Evolutionary conservation across 1,140 invertebrate species (phyloP).

Genomic region (Lutraria rhynchaena): DNA sequence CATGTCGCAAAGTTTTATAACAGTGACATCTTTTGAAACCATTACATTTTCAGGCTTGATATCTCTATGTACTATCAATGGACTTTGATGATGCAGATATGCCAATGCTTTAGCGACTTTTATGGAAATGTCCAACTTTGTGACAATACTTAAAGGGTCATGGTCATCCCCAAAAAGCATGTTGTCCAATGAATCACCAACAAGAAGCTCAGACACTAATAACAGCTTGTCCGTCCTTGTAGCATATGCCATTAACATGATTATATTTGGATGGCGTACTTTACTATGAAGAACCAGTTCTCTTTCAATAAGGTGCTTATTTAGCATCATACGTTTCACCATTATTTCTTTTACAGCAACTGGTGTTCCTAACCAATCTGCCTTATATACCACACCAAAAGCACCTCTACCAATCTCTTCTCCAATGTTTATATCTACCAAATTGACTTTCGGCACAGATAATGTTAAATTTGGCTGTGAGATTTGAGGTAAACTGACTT

Average conservation of each 20-base stretch:
- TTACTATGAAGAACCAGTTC: neutral
- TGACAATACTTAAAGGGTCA: no score
- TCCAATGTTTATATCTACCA: neutral
- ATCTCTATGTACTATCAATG: conserved; percentile 36
- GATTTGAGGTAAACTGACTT: neutral
- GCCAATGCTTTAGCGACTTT: conserved; percentile 31
- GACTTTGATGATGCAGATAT: conserved; percentile 25
- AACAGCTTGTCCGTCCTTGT: conserved; percentile 16
- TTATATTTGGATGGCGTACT: neutral
- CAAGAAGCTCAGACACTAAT: conserved; percentile 49
- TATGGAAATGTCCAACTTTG: conserved; percentile 10
- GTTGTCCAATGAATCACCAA: conserved; percentile 53
- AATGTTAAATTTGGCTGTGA: neutral
- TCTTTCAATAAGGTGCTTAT: neutral
- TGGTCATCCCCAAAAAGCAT: conserved; percentile 43
- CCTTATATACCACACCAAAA: neutral
- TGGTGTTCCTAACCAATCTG: neutral
- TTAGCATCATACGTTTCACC: conserved; percentile 3
- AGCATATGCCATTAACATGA: conserved; percentile 1
- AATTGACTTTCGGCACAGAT: conserved; percentile 58
- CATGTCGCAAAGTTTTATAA: conserved; percentile 37
- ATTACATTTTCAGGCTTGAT: conserved; percentile 41
- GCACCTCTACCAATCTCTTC: neutral
- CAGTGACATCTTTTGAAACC: conserved; percentile 3
- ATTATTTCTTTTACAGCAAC: neutral